Evolutionary conservation across 2,888 invertebrate genomes (phyloP).

Genomic region (Apodemia duryi): DNA sequence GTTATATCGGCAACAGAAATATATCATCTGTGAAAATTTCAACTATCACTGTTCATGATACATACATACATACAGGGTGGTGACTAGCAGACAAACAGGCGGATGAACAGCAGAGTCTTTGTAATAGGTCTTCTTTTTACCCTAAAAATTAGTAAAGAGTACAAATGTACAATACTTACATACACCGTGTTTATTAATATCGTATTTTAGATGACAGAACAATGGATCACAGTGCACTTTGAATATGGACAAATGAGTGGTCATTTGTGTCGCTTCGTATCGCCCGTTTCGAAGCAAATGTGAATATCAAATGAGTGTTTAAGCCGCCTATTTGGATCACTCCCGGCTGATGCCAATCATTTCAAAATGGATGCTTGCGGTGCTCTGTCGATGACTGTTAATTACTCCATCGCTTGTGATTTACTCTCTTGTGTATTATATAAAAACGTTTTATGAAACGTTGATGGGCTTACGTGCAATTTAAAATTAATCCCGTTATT

Average conservation of each 20-base stretch:
- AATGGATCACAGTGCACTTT: slow-evolving; percentile 33
- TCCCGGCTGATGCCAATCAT: slow-evolving; percentile 62
- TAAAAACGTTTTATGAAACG: neutral
- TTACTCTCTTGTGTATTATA: slow-evolving; percentile 24
- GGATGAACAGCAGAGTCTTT: too few species aligned
- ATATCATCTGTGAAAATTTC: too few species aligned
- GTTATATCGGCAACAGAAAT: too few species aligned
- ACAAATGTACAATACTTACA: too few species aligned
- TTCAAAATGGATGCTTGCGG: slow-evolving; percentile 65
- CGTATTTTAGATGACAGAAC: slow-evolving; percentile 1
- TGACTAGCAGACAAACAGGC: too few species aligned
- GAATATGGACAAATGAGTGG: slow-evolving; percentile 67
- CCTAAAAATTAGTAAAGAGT: too few species aligned
- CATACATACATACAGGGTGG: too few species aligned
- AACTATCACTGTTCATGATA: too few species aligned
- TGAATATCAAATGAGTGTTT: slow-evolving; percentile 74
- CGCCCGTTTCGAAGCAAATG: slow-evolving; percentile 56
- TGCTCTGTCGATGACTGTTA: slow-evolving; percentile 49
- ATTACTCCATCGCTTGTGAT: slow-evolving; percentile 33
- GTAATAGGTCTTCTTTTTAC: too few species aligned
- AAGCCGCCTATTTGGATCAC: slow-evolving; percentile 70
- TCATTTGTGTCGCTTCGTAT: slow-evolving; percentile 56
- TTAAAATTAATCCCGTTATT: too few species aligned
- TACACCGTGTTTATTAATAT: neutral
- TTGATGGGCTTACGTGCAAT: neutral